Evolutionary conservation across 2,113 vertebrate species (phyloP), one percentile per base, ranked within the genome.

Genomic region (Colistium nudipinnis): DNA sequence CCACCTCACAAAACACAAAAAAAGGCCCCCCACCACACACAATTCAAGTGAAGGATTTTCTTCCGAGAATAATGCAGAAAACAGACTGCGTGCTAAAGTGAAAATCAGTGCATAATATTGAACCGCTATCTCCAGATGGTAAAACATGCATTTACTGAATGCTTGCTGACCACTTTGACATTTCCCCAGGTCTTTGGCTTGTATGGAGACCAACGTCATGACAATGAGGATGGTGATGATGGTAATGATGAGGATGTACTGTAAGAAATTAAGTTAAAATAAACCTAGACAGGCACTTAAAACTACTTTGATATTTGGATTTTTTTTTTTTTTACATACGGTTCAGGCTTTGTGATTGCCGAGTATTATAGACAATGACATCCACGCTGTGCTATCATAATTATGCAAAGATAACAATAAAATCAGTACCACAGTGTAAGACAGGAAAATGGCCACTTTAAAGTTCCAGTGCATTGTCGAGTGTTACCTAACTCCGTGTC

Each of bases 251-350:
- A 20, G n/a, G 19, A 76, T 25, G 45, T 35, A 47, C 22, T 1
- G 24, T 62, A 45, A 76, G 33, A 55, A n/a, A n/a, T n/a, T n/a
- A n/a, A n/a, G 28, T 49, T 38, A 71, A 59, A 64, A 63, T 22
- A 38, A 63, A 82, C 67, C 72, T 69, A 62, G 38, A 85, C 83
- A 89, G 89, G 87, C 87, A 90, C 85, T 90, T 89, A 60, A 76
- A 83, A 81, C 87, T 83, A 87, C 64, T 72, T 74, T 39, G 62
- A 59, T 75, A 79, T 44, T 61, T 8, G 47, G 12, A 62, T 59
- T 69, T 67, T 67, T 75, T 64, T 44, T 64, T 74, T 66, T 62
- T 76, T 55, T 56, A 75, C 22, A 1, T 60, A 84, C 38, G 80
- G 44, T 38, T 55, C 62, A 55, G 68, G 55, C 66, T 52, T 59